Percentiles rank a stretch among this genome's conserved stretches.
Evolutionary conservation across 64 coral and sea anemone species (phyloP).

Genomic region (Stylophora pistillata): DNA sequence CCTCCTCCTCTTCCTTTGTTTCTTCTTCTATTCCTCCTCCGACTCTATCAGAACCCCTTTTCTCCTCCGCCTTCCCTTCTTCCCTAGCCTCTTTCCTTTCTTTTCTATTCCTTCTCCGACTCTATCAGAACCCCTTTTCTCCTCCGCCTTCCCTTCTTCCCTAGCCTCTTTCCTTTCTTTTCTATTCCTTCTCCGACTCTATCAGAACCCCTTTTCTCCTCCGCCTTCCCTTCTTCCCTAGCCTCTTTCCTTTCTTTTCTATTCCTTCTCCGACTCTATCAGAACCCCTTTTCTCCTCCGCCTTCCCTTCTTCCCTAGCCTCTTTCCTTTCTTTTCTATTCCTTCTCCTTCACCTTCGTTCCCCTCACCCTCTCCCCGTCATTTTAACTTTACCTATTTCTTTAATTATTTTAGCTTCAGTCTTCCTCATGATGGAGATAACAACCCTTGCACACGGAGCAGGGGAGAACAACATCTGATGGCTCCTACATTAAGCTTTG

Average conservation of each 20-base stretch:
- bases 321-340: not conserved
- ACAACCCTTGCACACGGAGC: constrained; percentile 56
- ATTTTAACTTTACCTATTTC: not conserved
- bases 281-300: not conserved
- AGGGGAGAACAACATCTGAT: constrained; percentile 61
- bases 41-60: not conserved
- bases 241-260: not conserved
- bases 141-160: not conserved
- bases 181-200: not conserved
- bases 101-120: not conserved
- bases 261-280: not conserved
- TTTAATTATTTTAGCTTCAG: constrained; percentile 42
- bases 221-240: not conserved
- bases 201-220: not conserved
- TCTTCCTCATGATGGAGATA: constrained; percentile 81
- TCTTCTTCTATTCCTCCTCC: not conserved
- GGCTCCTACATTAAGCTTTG: constrained; percentile 79
- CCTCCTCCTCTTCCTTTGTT: not conserved
- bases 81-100: not conserved
- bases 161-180: not conserved
- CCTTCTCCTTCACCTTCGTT: not conserved
- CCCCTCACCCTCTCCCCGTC: not conserved
- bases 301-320: not conserved
- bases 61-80: not conserved
- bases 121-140: not conserved